Evolutionary conservation across 2,888 invertebrate species (phyloP).

Genomic region (Leptinotarsa rubiginosa): DNA sequence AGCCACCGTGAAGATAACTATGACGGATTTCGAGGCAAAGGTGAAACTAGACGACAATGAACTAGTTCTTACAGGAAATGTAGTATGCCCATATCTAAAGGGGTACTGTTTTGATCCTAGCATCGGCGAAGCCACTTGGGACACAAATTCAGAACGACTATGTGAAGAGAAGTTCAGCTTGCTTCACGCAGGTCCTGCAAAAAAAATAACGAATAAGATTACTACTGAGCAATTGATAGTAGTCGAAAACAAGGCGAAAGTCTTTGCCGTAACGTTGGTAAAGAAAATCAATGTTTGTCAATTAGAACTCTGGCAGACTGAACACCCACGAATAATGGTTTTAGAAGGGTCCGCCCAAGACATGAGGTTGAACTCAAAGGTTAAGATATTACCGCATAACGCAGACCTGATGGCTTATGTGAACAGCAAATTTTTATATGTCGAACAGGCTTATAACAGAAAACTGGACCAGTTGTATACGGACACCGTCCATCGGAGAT

Average conservation of each 20-base stretch:
- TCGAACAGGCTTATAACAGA: not conserved
- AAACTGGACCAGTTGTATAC: not conserved
- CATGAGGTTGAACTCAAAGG: not conserved
- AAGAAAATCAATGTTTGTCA: constrained; percentile 18
- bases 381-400: not conserved
- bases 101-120: constrained; percentile 40
- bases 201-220: not conserved
- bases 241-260: constrained; percentile 30
- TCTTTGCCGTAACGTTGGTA: constrained; percentile 35
- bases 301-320: constrained; percentile 25
- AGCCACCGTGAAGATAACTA: constrained; percentile 32
- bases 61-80: constrained; percentile 31
- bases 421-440: too few relatives aligned
- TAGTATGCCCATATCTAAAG: constrained; percentile 35
- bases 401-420: not conserved
- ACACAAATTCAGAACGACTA: not conserved
- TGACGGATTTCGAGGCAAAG: constrained; percentile 34
- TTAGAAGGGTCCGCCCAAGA: not conserved
- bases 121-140: constrained; percentile 32
- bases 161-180: not conserved
- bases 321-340: constrained; percentile 11
- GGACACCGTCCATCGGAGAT: not conserved
- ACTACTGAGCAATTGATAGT: constrained; percentile 24
- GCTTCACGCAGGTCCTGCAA: not conserved
- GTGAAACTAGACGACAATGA: constrained; percentile 38